Conservation (phyloP, 1,140 invertebrate genomes). For the Drosophila nigromelanica region DNA sequence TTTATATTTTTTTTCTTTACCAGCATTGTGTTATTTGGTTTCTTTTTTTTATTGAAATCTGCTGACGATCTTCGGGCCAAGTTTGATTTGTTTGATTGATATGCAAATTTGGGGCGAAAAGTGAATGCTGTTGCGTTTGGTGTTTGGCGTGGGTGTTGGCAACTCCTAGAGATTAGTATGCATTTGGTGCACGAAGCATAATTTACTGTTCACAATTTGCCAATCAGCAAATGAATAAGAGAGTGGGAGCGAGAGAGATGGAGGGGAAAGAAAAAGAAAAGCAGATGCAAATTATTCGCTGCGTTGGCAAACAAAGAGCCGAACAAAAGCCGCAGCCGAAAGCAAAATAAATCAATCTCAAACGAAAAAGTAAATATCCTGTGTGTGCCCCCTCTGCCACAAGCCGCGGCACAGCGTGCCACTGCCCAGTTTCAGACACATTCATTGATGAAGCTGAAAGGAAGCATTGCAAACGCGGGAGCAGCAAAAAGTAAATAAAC, state of each 20-base stretch:
- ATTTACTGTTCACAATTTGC: constrained; percentile 4
- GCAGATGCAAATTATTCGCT: constrained; percentile 60
- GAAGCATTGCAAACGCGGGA: constrained; percentile 19
- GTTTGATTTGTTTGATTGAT: constrained; percentile 44
- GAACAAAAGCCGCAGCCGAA: constrained; percentile 32
- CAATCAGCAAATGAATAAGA: constrained; percentile 2
- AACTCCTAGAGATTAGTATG: constrained; percentile 54
- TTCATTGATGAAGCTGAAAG: constrained; percentile 45
- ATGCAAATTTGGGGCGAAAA: constrained; percentile 53
- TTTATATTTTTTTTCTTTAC: constrained; percentile 29
- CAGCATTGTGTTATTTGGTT: constrained; percentile 25
- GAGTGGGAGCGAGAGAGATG: not conserved
- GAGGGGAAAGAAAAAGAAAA: not conserved
- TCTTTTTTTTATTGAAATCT: constrained; percentile 43
- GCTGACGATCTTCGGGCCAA: constrained; percentile 49
- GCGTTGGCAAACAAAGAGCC: constrained; percentile 58
- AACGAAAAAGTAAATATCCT: constrained; percentile 78
- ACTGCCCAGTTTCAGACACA: constrained; percentile 11
- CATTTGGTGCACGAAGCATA: constrained; percentile 46
- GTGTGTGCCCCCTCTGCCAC: constrained; percentile 15
- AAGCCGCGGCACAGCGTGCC: not conserved
- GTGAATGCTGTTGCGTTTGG: constrained; percentile 32
- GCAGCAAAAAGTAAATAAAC: constrained; percentile 70
- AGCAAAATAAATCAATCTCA: constrained; percentile 72
- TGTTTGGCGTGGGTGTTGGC: constrained; percentile 7